These are phyloP conservation scores for Planiliza haematocheilus DNA, from an alignment of 2,113 vertebrate species.

Conservation along the genomic window DNA sequence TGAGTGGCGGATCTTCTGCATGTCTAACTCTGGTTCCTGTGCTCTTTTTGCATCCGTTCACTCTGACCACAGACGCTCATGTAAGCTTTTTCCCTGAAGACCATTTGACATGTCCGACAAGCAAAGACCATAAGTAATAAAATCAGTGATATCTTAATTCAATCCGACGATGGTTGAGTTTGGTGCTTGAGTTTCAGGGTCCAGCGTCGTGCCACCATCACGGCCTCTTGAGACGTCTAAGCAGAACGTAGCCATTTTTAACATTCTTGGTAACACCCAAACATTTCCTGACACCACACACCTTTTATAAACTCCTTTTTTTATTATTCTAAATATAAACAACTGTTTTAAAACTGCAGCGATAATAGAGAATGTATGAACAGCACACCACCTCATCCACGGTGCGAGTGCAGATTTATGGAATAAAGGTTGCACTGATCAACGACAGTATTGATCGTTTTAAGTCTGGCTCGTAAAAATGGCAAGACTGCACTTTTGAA, in stretches of 20 bases:
- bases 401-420: background rate
- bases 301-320: too few relatives aligned
- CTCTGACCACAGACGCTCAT: background rate
- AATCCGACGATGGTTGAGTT: constrained; percentile 4
- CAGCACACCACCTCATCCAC: background rate
- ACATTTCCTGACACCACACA: too few relatives aligned
- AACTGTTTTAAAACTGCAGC: background rate
- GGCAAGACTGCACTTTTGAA: background rate
- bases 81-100: background rate
- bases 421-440: background rate
- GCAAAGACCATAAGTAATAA: background rate
- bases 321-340: too few relatives aligned
- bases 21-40: background rate
- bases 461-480: background rate
- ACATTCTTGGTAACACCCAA: background rate
- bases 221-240: background rate
- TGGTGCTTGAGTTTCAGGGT: background rate
- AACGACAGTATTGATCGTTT: constrained; percentile 5
- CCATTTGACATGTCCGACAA: background rate
- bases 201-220: background rate
- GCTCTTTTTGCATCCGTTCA: constrained; percentile 15
- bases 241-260: background rate
- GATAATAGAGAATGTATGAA: background rate
- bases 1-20: background rate
- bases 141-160: background rate